phyloP scores from a whole-genome alignment of 2,113 vertebrate species.

The Pholis gunnellus region DNA sequence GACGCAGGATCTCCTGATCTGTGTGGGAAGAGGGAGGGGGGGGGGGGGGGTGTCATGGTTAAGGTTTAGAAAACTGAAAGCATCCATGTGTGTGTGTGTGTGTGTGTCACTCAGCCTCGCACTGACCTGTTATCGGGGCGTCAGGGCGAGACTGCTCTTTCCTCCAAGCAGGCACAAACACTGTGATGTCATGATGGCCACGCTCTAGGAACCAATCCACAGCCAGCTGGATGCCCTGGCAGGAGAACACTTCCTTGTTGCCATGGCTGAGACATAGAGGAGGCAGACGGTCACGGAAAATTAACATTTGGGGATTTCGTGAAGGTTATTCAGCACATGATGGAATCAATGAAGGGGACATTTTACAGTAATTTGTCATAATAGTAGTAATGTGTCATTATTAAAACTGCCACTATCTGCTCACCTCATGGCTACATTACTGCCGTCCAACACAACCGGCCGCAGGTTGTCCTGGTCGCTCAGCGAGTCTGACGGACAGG shows the following conservation, averaged over 20 bases:
- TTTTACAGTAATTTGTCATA: background rate
- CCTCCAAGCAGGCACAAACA: constrained; percentile 98
- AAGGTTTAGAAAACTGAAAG: background rate
- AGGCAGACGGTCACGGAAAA: background rate
- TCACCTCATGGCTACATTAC: constrained; percentile 99
- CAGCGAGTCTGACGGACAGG: constrained; percentile 83
- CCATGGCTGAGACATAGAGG: constrained; percentile 88
- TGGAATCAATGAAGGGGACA: background rate
- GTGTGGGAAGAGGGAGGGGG: constrained; percentile 7
- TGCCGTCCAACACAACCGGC: constrained; percentile 95
- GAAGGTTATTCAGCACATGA: background rate
- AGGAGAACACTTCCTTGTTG: constrained; percentile 99
- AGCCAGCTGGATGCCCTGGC: constrained; percentile 96
- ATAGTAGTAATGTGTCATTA: background rate
- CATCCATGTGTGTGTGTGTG: background rate
- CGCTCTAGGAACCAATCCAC: constrained; percentile 98
- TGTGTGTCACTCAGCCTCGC: background rate
- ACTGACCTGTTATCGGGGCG: constrained; percentile 93
- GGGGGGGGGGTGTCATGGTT: background rate
- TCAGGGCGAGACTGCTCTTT: constrained; percentile 98
- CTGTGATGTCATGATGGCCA: constrained; percentile 94
- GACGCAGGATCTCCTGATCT: constrained; percentile 97
- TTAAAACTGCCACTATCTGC: constrained; percentile 10
- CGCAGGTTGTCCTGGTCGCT: constrained; percentile 95
- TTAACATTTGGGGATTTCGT: background rate